Percentiles rank a stretch among this genome's conserved stretches.
phyloP scores from a whole-genome alignment of 2,888 invertebrate genomes.

The Halictus ligatus region DNA sequence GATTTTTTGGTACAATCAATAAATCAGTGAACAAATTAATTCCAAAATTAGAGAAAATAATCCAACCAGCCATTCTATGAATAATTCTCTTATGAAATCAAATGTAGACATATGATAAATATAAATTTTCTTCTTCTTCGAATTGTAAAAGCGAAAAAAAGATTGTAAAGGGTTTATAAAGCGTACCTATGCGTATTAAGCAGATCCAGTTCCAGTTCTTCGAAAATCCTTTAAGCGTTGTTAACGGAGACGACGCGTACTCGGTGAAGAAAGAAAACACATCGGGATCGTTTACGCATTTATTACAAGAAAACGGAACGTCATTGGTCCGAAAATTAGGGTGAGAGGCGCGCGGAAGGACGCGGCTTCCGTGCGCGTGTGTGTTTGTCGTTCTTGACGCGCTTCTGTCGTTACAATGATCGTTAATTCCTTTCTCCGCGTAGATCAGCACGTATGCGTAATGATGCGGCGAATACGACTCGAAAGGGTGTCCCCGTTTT shows the following conservation, averaged over 20 bases:
- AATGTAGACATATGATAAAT: no score
- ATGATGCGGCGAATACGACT: neutral
- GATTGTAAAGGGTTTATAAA: no score
- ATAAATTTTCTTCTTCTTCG: no score
- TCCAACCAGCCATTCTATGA: no score
- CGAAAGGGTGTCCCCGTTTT: neutral
- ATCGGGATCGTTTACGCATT: slow-evolving; percentile 45
- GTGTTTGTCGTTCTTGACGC: neutral
- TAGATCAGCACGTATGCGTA: slow-evolving; percentile 15
- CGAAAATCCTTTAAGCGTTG: neutral
- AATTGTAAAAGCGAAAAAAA: no score
- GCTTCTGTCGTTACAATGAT: slow-evolving; percentile 30
- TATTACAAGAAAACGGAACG: slow-evolving; percentile 60
- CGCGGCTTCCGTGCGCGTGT: slow-evolving; percentile 1
- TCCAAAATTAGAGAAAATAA: no score
- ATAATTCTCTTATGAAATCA: no score
- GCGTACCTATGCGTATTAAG: no score
- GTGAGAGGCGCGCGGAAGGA: slow-evolving; percentile 33
- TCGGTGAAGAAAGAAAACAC: neutral
- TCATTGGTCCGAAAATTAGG: slow-evolving; percentile 56
- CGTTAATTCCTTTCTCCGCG: neutral
- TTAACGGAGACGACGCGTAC: neutral
- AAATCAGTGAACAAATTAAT: no score
- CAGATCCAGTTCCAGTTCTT: neutral
- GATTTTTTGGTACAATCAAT: no score